phyloP scores from a whole-genome alignment of 2,113 vertebrate species.

The Centropus unirufus region DNA sequence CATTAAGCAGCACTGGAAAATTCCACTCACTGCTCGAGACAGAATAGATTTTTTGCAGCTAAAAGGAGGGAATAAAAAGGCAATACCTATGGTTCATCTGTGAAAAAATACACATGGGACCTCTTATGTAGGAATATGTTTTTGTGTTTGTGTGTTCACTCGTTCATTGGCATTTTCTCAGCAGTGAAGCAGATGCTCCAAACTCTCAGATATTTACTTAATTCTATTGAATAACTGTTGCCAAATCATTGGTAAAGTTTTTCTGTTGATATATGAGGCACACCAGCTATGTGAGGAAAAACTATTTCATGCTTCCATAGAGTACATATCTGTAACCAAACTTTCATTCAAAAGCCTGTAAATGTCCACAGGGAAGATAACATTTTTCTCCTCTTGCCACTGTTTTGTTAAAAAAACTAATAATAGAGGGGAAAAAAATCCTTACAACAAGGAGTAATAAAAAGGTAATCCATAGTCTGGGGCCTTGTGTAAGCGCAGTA shows the following conservation, averaged over 20 bases:
- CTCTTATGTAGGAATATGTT: not conserved
- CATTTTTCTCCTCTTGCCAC: conserved; percentile 73
- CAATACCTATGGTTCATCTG: not conserved
- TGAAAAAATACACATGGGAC: not conserved
- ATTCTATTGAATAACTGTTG: conserved; percentile 28
- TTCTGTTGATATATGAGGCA: conserved; percentile 12
- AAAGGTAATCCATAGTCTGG: conserved; percentile 76
- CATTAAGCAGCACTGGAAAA: conserved; percentile 52
- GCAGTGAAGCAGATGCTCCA: conserved; percentile 5
- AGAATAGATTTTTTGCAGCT: not conserved
- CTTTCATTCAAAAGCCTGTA: conserved; percentile 65
- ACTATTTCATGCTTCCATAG: conserved; percentile 59
- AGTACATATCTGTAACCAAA: conserved; percentile 68
- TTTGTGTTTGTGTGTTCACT: not conserved
- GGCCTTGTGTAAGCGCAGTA: conserved; percentile 69
- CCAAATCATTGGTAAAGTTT: conserved; percentile 54
- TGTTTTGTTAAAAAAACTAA: conserved; percentile 74
- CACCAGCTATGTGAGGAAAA: conserved; percentile 36
- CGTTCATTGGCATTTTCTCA: not conserved
- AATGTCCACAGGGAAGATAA: conserved; percentile 76
- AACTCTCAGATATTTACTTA: conserved; percentile 26
- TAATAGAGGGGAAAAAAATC: conserved; percentile 63
- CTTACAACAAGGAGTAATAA: conserved; percentile 78
- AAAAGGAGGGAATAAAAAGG: not conserved
- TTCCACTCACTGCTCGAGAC: conserved; percentile 16